These are phyloP conservation scores for Etheostoma cragini DNA, from an alignment of 2,113 vertebrate species.

Conservation along the genomic window DNA sequence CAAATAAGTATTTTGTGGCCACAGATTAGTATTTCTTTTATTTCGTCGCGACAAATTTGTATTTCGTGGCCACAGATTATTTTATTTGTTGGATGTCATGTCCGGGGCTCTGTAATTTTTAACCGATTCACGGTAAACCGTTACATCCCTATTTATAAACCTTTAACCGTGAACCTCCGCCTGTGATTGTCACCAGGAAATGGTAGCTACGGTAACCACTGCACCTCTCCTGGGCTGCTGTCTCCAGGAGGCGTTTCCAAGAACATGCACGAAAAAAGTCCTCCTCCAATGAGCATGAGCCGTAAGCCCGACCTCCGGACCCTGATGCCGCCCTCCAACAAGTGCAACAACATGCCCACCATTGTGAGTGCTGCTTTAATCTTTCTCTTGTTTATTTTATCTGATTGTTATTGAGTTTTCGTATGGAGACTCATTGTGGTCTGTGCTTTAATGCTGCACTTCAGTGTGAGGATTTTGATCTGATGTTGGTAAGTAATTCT, in stretches of 20 bases:
- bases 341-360: slow-evolving; percentile 91
- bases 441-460: slow-evolving; percentile 49
- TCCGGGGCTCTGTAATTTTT: no score
- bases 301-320: slow-evolving; percentile 94
- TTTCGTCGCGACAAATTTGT: no score
- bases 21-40: no score
- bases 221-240: slow-evolving; percentile 93
- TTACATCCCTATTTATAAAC: no score
- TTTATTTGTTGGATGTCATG: no score
- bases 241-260: slow-evolving; percentile 92
- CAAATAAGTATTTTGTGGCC: no score
- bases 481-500: slow-evolving; percentile 62
- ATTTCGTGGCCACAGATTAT: no score
- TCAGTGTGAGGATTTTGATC: slow-evolving; percentile 82
- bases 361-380: slow-evolving; percentile 83
- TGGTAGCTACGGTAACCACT: slow-evolving; percentile 89
- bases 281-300: slow-evolving; percentile 90
- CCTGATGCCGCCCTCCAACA: slow-evolving; percentile 92
- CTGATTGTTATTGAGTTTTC: neutral
- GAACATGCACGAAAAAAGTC: slow-evolving; percentile 93
- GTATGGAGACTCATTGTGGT: neutral
- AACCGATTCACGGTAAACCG: no score
- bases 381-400: accelerated
- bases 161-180: no score
- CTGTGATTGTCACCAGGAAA: slow-evolving; percentile 83